Evolutionary conservation across 1,140 invertebrate genomes (phyloP).

Genomic region (Bombus breviceps): DNA sequence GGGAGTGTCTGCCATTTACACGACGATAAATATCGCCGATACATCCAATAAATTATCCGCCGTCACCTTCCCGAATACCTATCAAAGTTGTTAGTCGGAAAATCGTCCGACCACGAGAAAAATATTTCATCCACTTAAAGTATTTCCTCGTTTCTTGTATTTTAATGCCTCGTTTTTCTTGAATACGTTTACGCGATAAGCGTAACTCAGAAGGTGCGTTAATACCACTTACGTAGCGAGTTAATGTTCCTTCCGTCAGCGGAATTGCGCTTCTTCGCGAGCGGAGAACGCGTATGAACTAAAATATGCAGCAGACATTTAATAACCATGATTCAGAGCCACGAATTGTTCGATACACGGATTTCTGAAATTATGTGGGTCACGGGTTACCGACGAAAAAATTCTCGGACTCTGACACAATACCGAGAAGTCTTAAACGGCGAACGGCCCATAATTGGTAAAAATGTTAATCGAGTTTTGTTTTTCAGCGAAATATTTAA

Average conservation of each 20-base stretch:
- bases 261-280: slow-evolving; percentile 7
- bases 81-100: neutral
- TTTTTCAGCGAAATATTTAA: neutral
- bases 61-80: neutral
- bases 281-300: neutral
- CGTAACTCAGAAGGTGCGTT: neutral
- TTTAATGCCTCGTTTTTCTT: neutral
- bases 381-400: neutral
- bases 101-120: neutral
- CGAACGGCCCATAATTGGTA: neutral
- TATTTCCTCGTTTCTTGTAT: neutral
- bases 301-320: neutral
- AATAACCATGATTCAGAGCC: slow-evolving; percentile 32
- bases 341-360: slow-evolving; percentile 3
- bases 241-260: slow-evolving; percentile 18
- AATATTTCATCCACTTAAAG: neutral
- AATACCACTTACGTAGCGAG: slow-evolving; percentile 7
- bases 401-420: neutral
- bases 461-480: neutral
- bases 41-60: neutral
- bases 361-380: slow-evolving; percentile 18
- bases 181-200: neutral
- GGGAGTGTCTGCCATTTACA: slow-evolving; percentile 8
- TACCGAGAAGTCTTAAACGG: neutral
- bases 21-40: neutral